phyloP scores from a whole-genome alignment of 2,113 vertebrate species.

The Myiozetetes cayanensis region DNA sequence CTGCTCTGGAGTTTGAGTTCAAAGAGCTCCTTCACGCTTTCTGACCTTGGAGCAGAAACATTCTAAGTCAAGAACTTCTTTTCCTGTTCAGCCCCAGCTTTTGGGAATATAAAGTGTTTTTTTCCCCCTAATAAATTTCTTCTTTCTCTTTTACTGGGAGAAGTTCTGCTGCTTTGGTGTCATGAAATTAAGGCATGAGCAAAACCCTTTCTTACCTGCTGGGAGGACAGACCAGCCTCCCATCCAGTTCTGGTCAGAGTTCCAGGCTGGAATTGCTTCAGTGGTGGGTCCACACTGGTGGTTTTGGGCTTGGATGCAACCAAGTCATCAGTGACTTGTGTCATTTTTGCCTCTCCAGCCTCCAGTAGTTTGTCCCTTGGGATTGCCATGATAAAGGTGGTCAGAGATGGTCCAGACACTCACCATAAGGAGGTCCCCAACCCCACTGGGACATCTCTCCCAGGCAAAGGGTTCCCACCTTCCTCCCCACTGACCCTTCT shows the following conservation, averaged over 20 bases:
- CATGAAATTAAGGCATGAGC: background rate
- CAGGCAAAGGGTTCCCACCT: background rate
- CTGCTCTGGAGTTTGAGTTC: background rate
- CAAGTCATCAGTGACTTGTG: background rate
- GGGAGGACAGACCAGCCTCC: background rate
- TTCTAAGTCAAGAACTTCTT: background rate
- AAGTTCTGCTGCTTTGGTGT: background rate
- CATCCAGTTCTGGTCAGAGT: background rate
- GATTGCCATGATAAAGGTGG: accelerated
- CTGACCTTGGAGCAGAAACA: background rate
- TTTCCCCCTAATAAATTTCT: background rate
- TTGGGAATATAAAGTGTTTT: background rate
- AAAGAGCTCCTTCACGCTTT: constrained; percentile 26
- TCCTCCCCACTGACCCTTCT: background rate
- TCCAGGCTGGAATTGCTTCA: accelerated
- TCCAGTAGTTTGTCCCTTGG: background rate
- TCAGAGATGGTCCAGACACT: background rate
- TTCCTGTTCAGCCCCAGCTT: background rate
- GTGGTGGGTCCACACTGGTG: background rate
- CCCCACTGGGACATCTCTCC: background rate
- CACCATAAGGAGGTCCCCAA: background rate
- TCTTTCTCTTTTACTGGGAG: background rate
- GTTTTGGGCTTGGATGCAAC: background rate
- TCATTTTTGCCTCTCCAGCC: background rate
- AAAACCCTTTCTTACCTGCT: background rate